phyloP scores from a whole-genome alignment of 2,888 invertebrate species.

The Saturnia japonica region DNA sequence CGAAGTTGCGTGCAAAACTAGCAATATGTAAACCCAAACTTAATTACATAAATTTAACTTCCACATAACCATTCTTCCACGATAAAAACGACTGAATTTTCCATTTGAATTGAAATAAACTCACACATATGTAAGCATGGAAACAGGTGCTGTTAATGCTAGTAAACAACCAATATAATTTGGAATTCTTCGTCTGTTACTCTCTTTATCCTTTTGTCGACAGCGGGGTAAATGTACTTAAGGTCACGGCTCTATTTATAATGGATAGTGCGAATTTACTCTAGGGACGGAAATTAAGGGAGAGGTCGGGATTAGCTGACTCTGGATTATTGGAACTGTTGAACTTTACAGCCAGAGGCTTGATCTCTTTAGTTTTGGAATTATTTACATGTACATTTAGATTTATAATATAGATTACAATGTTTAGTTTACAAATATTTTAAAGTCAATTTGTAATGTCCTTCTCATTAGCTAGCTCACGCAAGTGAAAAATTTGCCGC shows the following conservation, averaged over 20 bases:
- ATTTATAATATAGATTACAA: no score
- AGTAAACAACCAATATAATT: constrained; percentile 37
- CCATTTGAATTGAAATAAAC: constrained; percentile 19
- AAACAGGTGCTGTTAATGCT: constrained; percentile 48
- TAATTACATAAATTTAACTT: neutral
- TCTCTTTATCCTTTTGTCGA: neutral
- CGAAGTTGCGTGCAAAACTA: neutral
- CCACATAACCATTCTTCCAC: neutral
- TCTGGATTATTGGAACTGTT: constrained; percentile 58
- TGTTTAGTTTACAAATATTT: no score
- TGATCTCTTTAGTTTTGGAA: constrained; percentile 39
- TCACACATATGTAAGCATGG: constrained; percentile 20
- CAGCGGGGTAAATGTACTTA: constrained; percentile 21
- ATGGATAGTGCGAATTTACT: constrained; percentile 50
- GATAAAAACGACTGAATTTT: constrained; percentile 20
- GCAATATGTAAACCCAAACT: neutral
- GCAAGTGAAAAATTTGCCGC: no score
- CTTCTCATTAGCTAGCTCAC: no score
- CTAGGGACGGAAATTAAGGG: constrained; percentile 51
- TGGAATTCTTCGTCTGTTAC: constrained; percentile 33
- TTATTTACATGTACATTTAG: constrained; percentile 30
- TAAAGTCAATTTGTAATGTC: no score
- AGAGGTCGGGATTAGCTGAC: constrained; percentile 51
- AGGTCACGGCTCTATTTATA: constrained; percentile 39
- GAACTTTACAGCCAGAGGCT: constrained; percentile 44